These are phyloP conservation scores for Drosophila lacteicornis DNA, from an alignment of 1,140 invertebrate genomes.

Conservation along the genomic window DNA sequence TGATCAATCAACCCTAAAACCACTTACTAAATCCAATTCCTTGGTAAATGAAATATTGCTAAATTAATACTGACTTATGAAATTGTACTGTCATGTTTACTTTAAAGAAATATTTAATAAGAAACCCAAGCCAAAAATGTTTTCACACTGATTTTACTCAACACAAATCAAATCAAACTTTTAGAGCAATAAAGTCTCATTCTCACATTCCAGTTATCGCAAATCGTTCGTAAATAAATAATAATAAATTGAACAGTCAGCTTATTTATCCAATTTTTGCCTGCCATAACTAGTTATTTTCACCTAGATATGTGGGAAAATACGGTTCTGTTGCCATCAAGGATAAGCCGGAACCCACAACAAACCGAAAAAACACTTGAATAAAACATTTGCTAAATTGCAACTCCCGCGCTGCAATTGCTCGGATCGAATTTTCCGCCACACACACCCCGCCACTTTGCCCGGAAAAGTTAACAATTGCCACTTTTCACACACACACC, in stretches of 20 bases:
- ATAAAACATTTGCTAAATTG: constrained; percentile 51
- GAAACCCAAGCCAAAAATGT: background rate
- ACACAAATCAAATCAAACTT: background rate
- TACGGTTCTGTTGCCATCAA: constrained; percentile 13
- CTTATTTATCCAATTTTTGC: constrained; percentile 34
- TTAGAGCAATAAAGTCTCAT: background rate
- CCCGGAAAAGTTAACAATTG: constrained; percentile 42
- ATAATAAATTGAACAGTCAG: constrained; percentile 26
- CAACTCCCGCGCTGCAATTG: constrained; percentile 41
- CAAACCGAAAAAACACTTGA: constrained; percentile 37
- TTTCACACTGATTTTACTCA: background rate
- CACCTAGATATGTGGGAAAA: constrained; percentile 34
- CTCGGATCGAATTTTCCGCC: constrained; percentile 33
- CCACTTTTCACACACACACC: constrained; percentile 30
- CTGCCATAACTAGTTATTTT: constrained; percentile 23
- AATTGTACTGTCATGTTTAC: background rate
- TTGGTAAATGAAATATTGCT: too few species aligned
- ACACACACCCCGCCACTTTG: background rate
- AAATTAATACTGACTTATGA: too few species aligned
- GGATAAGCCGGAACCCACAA: constrained; percentile 36
- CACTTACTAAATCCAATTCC: too few species aligned
- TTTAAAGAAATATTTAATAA: background rate
- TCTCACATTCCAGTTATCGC: constrained; percentile 4
- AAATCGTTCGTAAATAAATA: constrained; percentile 17
- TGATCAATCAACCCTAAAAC: too few species aligned